A percentile compares a stretch with the other conserved stretches of the same genome.
phyloP scores from a whole-genome alignment of 2,888 invertebrate genomes.

The Spodoptera picta region DNA sequence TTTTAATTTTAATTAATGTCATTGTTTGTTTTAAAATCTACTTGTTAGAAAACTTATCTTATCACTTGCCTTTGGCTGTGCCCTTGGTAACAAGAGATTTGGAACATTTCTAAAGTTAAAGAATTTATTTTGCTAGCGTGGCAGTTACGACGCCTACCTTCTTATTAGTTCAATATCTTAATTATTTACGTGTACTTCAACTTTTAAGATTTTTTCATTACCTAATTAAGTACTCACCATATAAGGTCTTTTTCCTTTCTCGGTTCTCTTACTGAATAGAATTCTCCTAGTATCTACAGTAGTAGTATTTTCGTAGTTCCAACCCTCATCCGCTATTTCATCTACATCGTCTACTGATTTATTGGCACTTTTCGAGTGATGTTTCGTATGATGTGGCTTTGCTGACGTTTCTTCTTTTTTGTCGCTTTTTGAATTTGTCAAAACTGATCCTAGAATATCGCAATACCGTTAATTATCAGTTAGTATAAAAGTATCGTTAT shows the following conservation, averaged over 20 bases:
- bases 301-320: constrained; percentile 79
- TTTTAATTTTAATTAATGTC: too few species aligned
- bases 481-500: too few species aligned
- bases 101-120: too few species aligned
- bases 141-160: too few species aligned
- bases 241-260: constrained; percentile 75
- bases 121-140: too few species aligned
- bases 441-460: constrained; percentile 45
- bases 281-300: constrained; percentile 78
- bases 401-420: constrained; percentile 19
- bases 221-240: constrained; percentile 69
- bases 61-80: too few species aligned
- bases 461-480: too few species aligned
- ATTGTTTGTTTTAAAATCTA: too few species aligned
- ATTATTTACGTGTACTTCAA: too few species aligned
- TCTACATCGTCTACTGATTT: constrained; percentile 52
- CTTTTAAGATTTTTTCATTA: too few species aligned
- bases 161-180: neutral
- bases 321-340: constrained; percentile 74
- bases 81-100: too few species aligned
- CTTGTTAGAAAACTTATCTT: too few species aligned
- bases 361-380: constrained; percentile 39
- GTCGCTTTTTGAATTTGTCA: constrained; percentile 46
- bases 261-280: constrained; percentile 75
- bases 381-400: constrained; percentile 40